Percentiles rank a stretch among this genome's conserved stretches.
Evolutionary conservation across 2,113 vertebrate species (phyloP).

Genomic region (Synodontis membranacea): DNA sequence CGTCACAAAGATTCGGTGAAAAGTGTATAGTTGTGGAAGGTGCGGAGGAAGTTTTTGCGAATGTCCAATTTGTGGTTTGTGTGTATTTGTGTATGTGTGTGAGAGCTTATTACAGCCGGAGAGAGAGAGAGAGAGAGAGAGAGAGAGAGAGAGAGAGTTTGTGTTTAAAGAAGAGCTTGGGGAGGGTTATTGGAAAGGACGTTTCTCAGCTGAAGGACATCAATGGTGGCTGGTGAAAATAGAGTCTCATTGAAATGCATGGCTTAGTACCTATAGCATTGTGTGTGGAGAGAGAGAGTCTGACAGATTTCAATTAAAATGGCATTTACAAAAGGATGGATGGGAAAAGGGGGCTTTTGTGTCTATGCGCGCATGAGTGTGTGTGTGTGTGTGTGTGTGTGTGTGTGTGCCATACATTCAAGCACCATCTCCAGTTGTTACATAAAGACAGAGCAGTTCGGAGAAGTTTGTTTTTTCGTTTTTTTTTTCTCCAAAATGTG

Average conservation of each 20-base stretch:
- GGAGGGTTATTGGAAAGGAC: constrained; percentile 66
- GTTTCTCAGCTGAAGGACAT: constrained; percentile 71
- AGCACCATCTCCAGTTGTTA: constrained; percentile 5
- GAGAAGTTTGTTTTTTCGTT: background rate
- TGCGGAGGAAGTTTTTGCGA: constrained; percentile 27
- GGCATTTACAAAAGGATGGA: constrained; percentile 71
- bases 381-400: constrained; percentile 19
- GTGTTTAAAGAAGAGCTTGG: constrained; percentile 72
- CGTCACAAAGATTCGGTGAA: constrained; percentile 40
- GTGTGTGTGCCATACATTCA: constrained; percentile 10
- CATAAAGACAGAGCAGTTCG: background rate
- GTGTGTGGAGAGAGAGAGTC: constrained; percentile 64
- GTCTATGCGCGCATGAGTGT: constrained; percentile 19
- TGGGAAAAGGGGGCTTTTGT: constrained; percentile 40
- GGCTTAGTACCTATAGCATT: constrained; percentile 77
- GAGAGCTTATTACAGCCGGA: constrained; percentile 39
- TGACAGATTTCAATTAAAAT: constrained; percentile 81
- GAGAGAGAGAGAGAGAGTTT: constrained; percentile 31
- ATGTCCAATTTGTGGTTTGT: constrained; percentile 31
- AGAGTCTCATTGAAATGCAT: constrained; percentile 83
- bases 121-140: constrained; percentile 28
- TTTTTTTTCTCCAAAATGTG: background rate
- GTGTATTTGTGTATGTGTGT: constrained; percentile 29
- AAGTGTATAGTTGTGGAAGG: constrained; percentile 30
- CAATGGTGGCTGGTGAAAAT: constrained; percentile 74